phyloP scores from a whole-genome alignment of 1,140 invertebrate genomes.

The Tetranychus cinnabarinus region DNA sequence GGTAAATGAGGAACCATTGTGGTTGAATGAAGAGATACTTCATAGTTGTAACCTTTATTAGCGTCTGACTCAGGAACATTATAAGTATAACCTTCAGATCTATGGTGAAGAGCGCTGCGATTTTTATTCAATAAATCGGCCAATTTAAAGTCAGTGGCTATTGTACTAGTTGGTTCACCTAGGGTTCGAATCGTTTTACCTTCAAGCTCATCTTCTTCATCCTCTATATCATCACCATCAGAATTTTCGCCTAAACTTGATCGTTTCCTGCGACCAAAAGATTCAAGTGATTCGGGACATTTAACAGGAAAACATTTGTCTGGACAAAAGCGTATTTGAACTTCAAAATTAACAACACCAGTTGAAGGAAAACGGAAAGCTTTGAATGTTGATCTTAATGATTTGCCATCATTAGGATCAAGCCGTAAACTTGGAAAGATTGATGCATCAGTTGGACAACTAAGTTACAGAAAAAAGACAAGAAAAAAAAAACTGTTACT shows the following conservation, averaged over 20 bases:
- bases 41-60: background rate
- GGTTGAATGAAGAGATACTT: background rate
- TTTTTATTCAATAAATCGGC: too few relatives aligned
- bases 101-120: too few relatives aligned
- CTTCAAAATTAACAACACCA: slow-evolving; percentile 27
- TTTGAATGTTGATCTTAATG: slow-evolving; percentile 25
- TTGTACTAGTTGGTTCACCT: background rate
- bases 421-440: slow-evolving; percentile 25
- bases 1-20: background rate
- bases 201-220: background rate
- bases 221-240: background rate
- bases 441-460: slow-evolving; percentile 25
- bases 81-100: too few relatives aligned
- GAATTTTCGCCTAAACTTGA: background rate
- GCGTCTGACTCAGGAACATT: background rate
- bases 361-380: slow-evolving; percentile 29
- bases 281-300: background rate
- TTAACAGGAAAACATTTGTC: slow-evolving; percentile 25
- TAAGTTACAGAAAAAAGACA: slow-evolving; percentile 6
- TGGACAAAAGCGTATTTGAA: slow-evolving; percentile 29
- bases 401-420: slow-evolving; percentile 20
- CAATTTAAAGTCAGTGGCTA: too few relatives aligned
- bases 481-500: background rate
- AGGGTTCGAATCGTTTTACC: background rate
- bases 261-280: background rate